phyloP scores from a whole-genome alignment of 2,797 vertebrate species.

The Pipistrellus nathusii region DNA sequence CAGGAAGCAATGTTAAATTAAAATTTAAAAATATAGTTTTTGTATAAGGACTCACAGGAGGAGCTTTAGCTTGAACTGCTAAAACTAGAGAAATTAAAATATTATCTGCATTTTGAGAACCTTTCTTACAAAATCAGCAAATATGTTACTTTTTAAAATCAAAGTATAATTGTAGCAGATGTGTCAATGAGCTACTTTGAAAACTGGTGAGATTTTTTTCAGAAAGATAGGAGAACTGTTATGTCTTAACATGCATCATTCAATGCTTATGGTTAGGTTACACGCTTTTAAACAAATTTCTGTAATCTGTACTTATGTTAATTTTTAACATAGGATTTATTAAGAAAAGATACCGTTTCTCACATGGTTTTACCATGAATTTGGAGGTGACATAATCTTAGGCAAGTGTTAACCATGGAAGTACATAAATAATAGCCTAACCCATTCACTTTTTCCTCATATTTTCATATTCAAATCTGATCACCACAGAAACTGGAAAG shows the following conservation, averaged over 20 bases:
- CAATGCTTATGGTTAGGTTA: background rate
- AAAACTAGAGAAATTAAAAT: conserved; percentile 25
- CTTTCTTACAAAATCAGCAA: background rate
- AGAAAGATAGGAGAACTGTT: background rate
- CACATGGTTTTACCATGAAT: background rate
- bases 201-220: background rate
- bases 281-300: conserved; percentile 38
- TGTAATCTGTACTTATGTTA: background rate
- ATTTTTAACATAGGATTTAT: background rate
- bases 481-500: background rate
- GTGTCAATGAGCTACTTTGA: background rate
- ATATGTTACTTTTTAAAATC: background rate
- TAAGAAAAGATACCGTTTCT: background rate
- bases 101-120: background rate
- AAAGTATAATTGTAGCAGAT: background rate
- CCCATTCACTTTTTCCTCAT: background rate
- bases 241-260: background rate
- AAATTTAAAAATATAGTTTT: conserved; percentile 29
- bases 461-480: background rate
- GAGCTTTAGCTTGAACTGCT: background rate
- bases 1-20: conserved; percentile 25
- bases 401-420: background rate
- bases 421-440: background rate
- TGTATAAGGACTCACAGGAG: background rate
- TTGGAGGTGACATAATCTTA: background rate